Evolutionary conservation across 23 tunicate species (phyloP).

Genomic region (Ascidia mentula): DNA sequence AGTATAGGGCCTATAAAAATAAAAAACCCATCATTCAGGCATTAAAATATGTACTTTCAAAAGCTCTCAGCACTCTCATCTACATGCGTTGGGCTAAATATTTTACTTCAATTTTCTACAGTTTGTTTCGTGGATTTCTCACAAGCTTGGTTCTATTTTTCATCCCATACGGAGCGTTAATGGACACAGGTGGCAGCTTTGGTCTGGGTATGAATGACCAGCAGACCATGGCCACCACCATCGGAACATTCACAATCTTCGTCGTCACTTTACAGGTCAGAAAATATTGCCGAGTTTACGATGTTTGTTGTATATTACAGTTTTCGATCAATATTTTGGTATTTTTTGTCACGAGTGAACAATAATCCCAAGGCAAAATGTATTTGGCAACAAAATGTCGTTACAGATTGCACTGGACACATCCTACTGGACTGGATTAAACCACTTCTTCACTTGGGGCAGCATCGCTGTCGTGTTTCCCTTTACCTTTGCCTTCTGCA

Average conservation of each 20-base stretch:
- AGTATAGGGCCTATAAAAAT: too few relatives aligned
- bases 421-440: constrained; percentile 81
- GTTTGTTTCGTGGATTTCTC: constrained; percentile 52
- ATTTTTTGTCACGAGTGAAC: not conserved
- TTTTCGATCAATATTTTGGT: not conserved
- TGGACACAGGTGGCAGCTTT: not conserved
- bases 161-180: constrained; percentile 64
- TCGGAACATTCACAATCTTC: constrained; percentile 48
- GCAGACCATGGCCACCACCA: constrained; percentile 50
- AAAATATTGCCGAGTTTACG: too few relatives aligned
- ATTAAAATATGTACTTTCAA: too few relatives aligned
- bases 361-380: too few relatives aligned
- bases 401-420: constrained; percentile 90
- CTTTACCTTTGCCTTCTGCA: constrained; percentile 69
- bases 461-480: constrained; percentile 75
- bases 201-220: constrained; percentile 36
- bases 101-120: too few relatives aligned
- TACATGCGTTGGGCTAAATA: too few relatives aligned
- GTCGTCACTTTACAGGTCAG: constrained; percentile 68
- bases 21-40: too few relatives aligned
- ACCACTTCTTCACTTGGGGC: constrained; percentile 94
- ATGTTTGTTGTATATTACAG: not conserved
- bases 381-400: too few relatives aligned
- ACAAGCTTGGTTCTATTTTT: constrained; percentile 67
- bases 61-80: too few relatives aligned